A percentile compares a stretch with the other conserved stretches of the same genome.
These are phyloP conservation scores for Charadrius vociferus DNA, from an alignment of 2,113 vertebrate species.

Conservation along the genomic window DNA sequence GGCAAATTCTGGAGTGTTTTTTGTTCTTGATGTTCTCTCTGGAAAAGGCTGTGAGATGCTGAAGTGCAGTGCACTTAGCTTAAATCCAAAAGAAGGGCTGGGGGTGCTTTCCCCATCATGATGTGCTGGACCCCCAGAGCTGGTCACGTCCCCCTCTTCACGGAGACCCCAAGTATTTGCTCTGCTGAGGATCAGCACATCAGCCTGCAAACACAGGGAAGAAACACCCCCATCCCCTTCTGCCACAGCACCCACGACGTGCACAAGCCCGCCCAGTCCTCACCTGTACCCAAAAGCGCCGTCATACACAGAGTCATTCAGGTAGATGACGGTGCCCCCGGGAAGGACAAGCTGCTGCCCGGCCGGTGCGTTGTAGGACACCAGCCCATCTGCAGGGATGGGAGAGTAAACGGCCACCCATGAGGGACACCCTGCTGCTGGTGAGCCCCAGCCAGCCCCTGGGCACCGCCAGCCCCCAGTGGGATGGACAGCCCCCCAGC, in stretches of 20 bases:
- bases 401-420: not conserved
- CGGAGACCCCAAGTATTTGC: not conserved
- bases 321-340: slow-evolving; percentile 82
- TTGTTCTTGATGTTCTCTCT: not conserved
- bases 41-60: not conserved
- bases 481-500: not conserved
- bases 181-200: not conserved
- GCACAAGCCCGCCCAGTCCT: not conserved
- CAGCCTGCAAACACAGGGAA: not conserved
- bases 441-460: too few relatives aligned
- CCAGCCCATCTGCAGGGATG: slow-evolving; percentile 84
- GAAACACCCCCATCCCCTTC: not conserved
- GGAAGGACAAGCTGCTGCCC: slow-evolving; percentile 90
- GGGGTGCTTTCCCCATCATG: not conserved
- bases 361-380: slow-evolving; percentile 89
- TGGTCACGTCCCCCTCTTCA: accelerated
- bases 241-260: accelerated
- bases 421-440: accelerated
- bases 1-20: not conserved
- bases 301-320: slow-evolving; percentile 95
- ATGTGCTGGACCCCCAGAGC: not conserved
- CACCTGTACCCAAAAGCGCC: slow-evolving; percentile 88
- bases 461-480: not conserved
- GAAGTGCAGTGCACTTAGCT: accelerated
- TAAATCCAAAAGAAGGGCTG: not conserved